Evolutionary conservation across 2,113 vertebrate genomes (phyloP).

Genomic region (Carassius gibelio): DNA sequence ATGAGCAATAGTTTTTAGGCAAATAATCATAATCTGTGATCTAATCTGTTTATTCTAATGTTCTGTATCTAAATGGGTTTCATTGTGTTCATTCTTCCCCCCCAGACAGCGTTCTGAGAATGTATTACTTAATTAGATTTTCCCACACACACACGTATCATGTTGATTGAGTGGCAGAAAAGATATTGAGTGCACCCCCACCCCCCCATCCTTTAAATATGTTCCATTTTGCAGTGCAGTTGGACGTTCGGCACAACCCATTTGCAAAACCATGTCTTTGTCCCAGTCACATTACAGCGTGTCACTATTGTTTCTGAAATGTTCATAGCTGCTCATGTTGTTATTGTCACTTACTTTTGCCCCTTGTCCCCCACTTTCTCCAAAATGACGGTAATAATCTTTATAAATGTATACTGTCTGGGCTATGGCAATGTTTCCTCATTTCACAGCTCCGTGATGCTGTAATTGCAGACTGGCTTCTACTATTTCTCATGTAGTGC

Average conservation of each 20-base stretch:
- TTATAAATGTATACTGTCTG: slow-evolving; percentile 54
- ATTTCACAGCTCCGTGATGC: slow-evolving; percentile 51
- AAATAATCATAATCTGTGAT: slow-evolving; percentile 69
- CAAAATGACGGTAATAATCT: slow-evolving; percentile 56
- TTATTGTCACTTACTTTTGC: slow-evolving; percentile 48
- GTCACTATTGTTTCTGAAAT: slow-evolving; percentile 54
- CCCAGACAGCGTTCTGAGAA: slow-evolving; percentile 56
- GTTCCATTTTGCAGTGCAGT: slow-evolving; percentile 52
- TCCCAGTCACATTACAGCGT: slow-evolving; percentile 50
- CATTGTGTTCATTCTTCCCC: slow-evolving; percentile 60
- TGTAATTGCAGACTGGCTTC: slow-evolving; percentile 54
- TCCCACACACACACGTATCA: slow-evolving; percentile 19
- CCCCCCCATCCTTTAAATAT: slow-evolving; percentile 51
- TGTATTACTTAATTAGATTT: slow-evolving; percentile 62
- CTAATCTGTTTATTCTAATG: slow-evolving; percentile 68
- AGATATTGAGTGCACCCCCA: slow-evolving; percentile 52
- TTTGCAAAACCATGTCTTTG: slow-evolving; percentile 52
- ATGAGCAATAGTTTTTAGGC: slow-evolving; percentile 65
- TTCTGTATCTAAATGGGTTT: slow-evolving; percentile 66
- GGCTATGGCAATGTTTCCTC: slow-evolving; percentile 47
- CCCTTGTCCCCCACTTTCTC: slow-evolving; percentile 28
- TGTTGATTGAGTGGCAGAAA: slow-evolving; percentile 52
- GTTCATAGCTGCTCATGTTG: slow-evolving; percentile 52
- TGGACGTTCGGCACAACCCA: slow-evolving; percentile 38
- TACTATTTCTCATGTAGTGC: slow-evolving; percentile 52